Percentiles rank a stretch among this genome's conserved stretches.
These are phyloP conservation scores for Diaperis boleti DNA, from an alignment of 2,888 invertebrate species.

Conservation along the genomic window DNA sequence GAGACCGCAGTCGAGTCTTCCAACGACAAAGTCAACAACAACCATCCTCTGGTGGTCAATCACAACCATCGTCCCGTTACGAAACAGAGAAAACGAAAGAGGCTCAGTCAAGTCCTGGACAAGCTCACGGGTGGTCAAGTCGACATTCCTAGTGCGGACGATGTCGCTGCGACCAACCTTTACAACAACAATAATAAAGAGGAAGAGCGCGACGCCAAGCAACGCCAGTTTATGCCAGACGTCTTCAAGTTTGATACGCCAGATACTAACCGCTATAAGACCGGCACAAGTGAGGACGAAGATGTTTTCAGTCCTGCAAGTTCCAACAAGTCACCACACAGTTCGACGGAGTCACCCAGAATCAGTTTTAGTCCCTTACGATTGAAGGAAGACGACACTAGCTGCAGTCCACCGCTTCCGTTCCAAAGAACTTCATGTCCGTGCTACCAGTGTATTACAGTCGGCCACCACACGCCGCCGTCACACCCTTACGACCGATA, in stretches of 20 bases:
- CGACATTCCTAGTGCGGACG: conserved; percentile 53
- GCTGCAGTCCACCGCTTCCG: conserved; percentile 62
- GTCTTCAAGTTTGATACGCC: conserved; percentile 69
- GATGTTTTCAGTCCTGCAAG: conserved; percentile 72
- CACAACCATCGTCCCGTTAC: conserved; percentile 73
- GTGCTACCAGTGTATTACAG: conserved; percentile 64
- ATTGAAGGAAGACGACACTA: conserved; percentile 68
- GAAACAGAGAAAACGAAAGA: conserved; percentile 81
- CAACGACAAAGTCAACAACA: conserved; percentile 68
- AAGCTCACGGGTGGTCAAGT: conserved; percentile 71
- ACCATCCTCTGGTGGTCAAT: conserved; percentile 73
- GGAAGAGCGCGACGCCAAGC: conserved; percentile 49
- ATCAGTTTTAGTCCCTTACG: conserved; percentile 71
- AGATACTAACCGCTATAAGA: conserved; percentile 54
- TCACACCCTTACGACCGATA: conserved; percentile 67
- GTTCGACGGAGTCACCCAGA: conserved; percentile 69
- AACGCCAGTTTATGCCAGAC: conserved; percentile 62
- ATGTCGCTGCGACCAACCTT: conserved; percentile 58
- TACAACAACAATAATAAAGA: conserved; percentile 49
- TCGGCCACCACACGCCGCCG: conserved; percentile 61
- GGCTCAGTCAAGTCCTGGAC: conserved; percentile 84
- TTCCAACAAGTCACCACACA: conserved; percentile 70
- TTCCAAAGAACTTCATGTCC: conserved; percentile 60
- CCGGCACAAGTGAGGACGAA: conserved; percentile 69
- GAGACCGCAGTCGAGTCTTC: conserved; percentile 72